Evolutionary conservation across 2,888 invertebrate genomes (phyloP).

Genomic region (Cyclophora albipunctata): DNA sequence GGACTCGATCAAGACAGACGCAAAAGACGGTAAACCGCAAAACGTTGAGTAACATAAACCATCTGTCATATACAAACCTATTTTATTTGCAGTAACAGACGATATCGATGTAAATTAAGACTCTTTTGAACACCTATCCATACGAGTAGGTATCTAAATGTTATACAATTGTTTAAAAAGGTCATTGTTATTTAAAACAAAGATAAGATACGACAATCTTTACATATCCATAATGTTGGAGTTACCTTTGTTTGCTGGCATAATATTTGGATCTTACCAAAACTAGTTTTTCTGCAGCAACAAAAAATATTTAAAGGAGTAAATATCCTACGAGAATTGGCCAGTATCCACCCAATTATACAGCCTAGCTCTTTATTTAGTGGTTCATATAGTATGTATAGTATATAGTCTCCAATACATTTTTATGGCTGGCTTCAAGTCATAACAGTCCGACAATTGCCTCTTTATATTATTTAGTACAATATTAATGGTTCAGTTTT

Average conservation of each 20-base stretch:
- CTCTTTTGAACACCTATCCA: conserved; percentile 9
- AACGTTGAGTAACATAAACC: conserved; percentile 19
- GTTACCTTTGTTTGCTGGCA: conserved; percentile 16
- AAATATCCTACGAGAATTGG: too few relatives aligned
- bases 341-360: too few relatives aligned
- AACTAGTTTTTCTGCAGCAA: too few relatives aligned
- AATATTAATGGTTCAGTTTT: conserved; percentile 7
- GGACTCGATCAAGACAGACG: conserved; percentile 12
- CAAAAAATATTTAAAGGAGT: too few relatives aligned
- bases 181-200: conserved; percentile 29
- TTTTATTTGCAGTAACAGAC: conserved; percentile 5
- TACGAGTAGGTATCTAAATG: conserved; percentile 1
- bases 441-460: too few relatives aligned
- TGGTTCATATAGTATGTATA: too few relatives aligned
- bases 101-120: conserved; percentile 10
- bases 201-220: conserved; percentile 30
- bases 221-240: conserved; percentile 14
- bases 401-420: too few relatives aligned
- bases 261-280: conserved; percentile 7
- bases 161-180: conserved; percentile 23
- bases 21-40: conserved; percentile 14
- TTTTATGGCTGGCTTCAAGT: too few relatives aligned
- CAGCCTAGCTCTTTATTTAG: too few relatives aligned
- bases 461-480: too few relatives aligned
- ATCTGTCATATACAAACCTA: conserved; percentile 6